These are phyloP conservation scores for Phalacrocorax carbo DNA, from an alignment of 2,113 vertebrate genomes.

Conservation along the genomic window DNA sequence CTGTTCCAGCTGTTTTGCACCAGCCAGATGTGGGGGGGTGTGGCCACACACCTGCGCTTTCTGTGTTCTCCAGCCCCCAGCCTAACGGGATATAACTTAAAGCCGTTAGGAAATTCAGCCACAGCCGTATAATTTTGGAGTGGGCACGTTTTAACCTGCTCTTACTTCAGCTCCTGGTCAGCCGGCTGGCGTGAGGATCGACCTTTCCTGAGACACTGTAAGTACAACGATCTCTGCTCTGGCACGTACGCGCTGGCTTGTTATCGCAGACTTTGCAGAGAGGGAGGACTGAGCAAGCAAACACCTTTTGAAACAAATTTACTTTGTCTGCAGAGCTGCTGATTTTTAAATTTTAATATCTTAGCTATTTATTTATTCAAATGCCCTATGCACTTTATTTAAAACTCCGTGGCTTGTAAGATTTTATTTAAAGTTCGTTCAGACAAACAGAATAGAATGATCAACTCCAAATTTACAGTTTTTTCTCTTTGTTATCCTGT, in stretches of 20 bases:
- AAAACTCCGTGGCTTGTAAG: not conserved
- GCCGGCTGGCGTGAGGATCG: fast-evolving
- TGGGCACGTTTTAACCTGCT: not conserved
- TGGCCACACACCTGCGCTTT: not conserved
- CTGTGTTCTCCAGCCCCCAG: not conserved
- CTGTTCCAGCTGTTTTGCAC: not conserved
- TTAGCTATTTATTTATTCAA: not conserved
- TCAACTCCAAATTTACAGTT: not conserved
- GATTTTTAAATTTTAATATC: not conserved
- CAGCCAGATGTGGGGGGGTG: not conserved
- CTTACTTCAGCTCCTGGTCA: too few species aligned
- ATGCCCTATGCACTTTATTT: not conserved
- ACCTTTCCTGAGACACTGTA: not conserved
- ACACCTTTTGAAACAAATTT: not conserved
- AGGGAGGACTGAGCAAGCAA: not conserved
- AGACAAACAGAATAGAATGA: not conserved
- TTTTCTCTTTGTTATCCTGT: not conserved
- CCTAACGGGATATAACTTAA: not conserved
- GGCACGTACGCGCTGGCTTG: fast-evolving
- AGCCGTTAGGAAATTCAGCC: not conserved
- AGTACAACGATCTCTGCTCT: not conserved
- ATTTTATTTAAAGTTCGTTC: not conserved
- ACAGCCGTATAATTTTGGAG: not conserved
- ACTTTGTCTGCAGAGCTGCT: not conserved
- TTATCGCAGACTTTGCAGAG: not conserved